Evolutionary conservation across 2,113 vertebrate species (phyloP).

Genomic region (Urocynchramus pylzowi): DNA sequence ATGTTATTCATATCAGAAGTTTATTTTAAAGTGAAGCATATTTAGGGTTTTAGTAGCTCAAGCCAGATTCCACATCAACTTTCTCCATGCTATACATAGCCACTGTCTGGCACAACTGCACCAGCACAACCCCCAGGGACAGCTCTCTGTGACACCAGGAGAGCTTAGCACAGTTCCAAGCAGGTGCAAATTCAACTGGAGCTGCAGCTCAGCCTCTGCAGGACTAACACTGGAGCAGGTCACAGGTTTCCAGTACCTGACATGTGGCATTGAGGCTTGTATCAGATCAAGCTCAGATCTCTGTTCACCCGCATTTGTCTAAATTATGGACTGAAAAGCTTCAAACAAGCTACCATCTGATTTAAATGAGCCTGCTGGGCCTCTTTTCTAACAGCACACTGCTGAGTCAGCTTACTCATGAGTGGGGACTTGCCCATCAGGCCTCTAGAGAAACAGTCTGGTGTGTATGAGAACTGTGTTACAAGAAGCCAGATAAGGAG

Average conservation of each 20-base stretch:
- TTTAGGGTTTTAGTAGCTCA: conserved; percentile 21
- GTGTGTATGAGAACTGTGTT: neutral
- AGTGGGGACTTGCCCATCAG: neutral
- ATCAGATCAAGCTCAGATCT: neutral
- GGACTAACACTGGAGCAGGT: neutral
- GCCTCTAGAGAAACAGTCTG: neutral
- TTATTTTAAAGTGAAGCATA: conserved; percentile 45
- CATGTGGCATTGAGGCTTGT: neutral
- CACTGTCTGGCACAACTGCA: conserved; percentile 16
- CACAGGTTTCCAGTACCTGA: neutral
- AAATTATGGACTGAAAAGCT: neutral
- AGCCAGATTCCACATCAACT: conserved; percentile 10
- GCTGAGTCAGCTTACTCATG: neutral
- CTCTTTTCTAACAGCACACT: neutral
- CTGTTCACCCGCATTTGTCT: neutral
- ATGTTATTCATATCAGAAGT: conserved; percentile 10
- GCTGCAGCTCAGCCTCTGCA: neutral
- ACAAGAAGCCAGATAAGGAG: neutral
- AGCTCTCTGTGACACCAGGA: neutral
- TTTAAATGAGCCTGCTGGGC: neutral
- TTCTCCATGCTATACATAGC: conserved; percentile 23
- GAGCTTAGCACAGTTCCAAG: neutral
- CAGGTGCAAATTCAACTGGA: neutral
- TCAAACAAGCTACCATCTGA: neutral
- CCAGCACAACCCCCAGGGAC: neutral